These are phyloP conservation scores for Limnothrissa miodon DNA, from an alignment of 2,113 vertebrate genomes.

Conservation along the genomic window DNA sequence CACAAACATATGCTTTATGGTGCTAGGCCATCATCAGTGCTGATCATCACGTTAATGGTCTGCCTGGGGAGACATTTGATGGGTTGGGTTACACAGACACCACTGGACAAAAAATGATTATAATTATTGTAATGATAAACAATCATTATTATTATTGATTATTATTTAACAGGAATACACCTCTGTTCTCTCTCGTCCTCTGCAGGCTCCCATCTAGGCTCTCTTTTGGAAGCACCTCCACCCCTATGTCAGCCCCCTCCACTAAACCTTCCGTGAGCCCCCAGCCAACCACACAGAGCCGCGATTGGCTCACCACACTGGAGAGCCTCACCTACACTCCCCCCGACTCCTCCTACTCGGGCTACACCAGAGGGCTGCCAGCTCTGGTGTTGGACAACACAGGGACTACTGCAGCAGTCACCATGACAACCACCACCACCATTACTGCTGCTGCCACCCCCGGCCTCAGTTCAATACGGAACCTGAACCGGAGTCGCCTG, in stretches of 20 bases:
- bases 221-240: slow-evolving; percentile 75
- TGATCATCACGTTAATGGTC: too few species aligned
- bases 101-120: too few species aligned
- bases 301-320: background rate
- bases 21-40: too few species aligned
- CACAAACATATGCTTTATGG: too few species aligned
- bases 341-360: slow-evolving; percentile 27
- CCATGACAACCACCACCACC: background rate
- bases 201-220: slow-evolving; percentile 60
- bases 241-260: slow-evolving; percentile 63
- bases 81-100: too few species aligned
- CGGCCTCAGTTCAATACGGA: slow-evolving; percentile 41
- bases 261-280: slow-evolving; percentile 31
- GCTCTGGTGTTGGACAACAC: background rate
- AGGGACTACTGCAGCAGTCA: background rate
- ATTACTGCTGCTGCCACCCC: too few species aligned
- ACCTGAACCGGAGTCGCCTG: slow-evolving; percentile 22
- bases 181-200: slow-evolving; percentile 31
- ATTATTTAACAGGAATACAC: background rate
- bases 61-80: too few species aligned
- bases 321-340: slow-evolving; percentile 39
- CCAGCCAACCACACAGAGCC: slow-evolving; percentile 43
- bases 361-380: background rate
- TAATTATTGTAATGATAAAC: too few species aligned
- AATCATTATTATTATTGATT: too few species aligned